A percentile compares a stretch with the other conserved stretches of the same genome.
These are phyloP conservation scores for Osedax frankpressi DNA, from an alignment of 2,888 invertebrate genomes.

Conservation along the genomic window DNA sequence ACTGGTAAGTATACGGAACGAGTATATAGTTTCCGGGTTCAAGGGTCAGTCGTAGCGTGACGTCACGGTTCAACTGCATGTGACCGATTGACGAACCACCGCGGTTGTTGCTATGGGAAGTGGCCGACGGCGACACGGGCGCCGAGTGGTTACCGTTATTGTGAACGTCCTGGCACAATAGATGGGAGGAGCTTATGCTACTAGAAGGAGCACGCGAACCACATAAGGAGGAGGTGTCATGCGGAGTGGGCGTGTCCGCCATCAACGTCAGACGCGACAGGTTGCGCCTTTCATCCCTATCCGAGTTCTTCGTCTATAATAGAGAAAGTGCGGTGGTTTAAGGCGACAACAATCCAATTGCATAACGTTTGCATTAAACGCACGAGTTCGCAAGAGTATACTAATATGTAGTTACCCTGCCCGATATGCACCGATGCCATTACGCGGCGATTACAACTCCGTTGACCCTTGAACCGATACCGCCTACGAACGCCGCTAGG, in stretches of 20 bases:
- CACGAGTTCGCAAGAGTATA: too few relatives aligned
- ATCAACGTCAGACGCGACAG: slow-evolving; percentile 33
- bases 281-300: slow-evolving; percentile 33
- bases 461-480: too few relatives aligned
- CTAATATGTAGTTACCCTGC: too few relatives aligned
- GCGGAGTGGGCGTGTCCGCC: slow-evolving; percentile 29
- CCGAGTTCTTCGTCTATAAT: slow-evolving; percentile 34
- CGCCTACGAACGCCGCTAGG: too few relatives aligned
- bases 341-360: too few relatives aligned
- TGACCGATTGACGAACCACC: background rate
- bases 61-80: slow-evolving; percentile 1
- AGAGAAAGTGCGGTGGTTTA: too few relatives aligned
- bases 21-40: slow-evolving; percentile 38
- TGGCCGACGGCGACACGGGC: background rate
- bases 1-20: slow-evolving; percentile 34
- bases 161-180: background rate
- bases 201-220: slow-evolving; percentile 26
- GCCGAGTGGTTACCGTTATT: background rate
- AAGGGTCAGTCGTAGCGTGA: slow-evolving; percentile 32
- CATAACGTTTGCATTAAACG: too few relatives aligned
- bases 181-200: background rate
- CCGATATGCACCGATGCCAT: too few relatives aligned
- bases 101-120: background rate
- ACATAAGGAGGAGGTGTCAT: slow-evolving; percentile 33
- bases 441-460: too few relatives aligned